Conservation (phyloP, 2,113 vertebrate species). For the Microtus oregoni region DNA sequence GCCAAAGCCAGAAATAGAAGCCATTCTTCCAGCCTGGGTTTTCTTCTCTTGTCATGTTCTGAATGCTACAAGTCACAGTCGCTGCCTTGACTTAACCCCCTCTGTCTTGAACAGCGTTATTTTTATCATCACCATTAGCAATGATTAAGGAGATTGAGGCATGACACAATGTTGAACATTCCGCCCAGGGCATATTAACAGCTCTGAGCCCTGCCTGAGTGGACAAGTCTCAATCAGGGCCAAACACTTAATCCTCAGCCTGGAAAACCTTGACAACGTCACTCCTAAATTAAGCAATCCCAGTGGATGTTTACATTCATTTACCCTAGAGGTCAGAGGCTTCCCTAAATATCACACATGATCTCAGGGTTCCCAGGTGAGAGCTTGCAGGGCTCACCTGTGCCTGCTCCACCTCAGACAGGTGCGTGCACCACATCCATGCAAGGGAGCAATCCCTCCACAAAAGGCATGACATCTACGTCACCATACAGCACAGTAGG, state of each 20-base stretch:
- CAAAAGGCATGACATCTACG: not conserved
- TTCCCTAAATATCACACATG: not conserved
- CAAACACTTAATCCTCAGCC: not conserved
- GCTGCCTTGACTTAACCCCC: not conserved
- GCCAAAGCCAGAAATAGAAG: not conserved
- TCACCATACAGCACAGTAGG: not conserved
- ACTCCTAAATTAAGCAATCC: conserved; percentile 56
- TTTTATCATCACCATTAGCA: conserved; percentile 65
- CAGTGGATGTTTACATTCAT: not conserved
- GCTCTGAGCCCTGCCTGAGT: conserved; percentile 12
- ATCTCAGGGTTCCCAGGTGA: not conserved
- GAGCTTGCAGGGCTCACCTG: not conserved
- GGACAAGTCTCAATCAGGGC: not conserved
- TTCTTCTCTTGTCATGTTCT: not conserved
- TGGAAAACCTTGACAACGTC: not conserved
- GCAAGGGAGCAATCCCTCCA: not conserved
- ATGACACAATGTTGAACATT: conserved; percentile 55
- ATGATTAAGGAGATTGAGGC: conserved; percentile 66
- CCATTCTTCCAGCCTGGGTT: not conserved
- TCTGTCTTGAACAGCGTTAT: conserved; percentile 33
- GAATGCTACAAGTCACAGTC: not conserved
- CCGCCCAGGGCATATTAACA: conserved; percentile 28
- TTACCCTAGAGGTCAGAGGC: not conserved
- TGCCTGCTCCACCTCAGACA: not conserved
- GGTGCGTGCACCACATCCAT: not conserved